These are phyloP conservation scores for Pipistrellus kuhlii DNA, from an alignment of 2,797 vertebrate species.

Conservation along the genomic window DNA sequence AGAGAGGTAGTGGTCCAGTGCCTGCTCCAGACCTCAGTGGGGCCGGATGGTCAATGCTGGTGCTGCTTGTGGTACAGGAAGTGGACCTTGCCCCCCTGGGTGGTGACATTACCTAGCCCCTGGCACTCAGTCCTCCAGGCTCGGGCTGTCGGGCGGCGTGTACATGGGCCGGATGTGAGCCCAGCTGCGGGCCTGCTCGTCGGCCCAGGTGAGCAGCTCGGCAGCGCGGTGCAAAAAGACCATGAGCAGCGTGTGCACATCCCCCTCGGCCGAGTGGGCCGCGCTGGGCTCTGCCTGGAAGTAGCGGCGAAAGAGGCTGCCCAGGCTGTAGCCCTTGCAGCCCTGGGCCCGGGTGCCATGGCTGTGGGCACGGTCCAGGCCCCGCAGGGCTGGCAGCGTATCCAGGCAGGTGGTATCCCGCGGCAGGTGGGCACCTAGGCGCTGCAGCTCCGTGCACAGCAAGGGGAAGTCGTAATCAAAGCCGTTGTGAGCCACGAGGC, in stretches of 20 bases:
- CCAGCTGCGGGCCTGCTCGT: constrained; percentile 75
- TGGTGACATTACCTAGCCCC: not conserved
- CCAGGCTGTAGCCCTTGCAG: constrained; percentile 74
- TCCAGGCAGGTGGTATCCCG: constrained; percentile 81
- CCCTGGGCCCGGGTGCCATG: constrained; percentile 55
- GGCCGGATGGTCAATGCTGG: rapidly evolving
- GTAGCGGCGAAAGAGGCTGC: constrained; percentile 77
- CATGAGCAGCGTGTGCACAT: constrained; percentile 82
- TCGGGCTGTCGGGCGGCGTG: not conserved
- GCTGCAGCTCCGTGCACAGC: constrained; percentile 80
- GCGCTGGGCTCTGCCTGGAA: constrained; percentile 73
- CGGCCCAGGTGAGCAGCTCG: constrained; percentile 76
- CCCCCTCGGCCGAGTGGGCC: constrained; percentile 84
- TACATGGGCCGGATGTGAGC: constrained; percentile 82
- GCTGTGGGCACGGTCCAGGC: constrained; percentile 71
- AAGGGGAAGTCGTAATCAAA: constrained; percentile 86
- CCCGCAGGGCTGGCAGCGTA: constrained; percentile 75
- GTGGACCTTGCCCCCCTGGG: not conserved
- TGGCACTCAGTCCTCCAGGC: not conserved
- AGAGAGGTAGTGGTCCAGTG: rapidly evolving
- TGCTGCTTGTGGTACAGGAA: not conserved
- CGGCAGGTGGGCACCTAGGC: constrained; percentile 74
- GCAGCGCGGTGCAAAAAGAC: constrained; percentile 80
- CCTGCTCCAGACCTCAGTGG: not conserved
- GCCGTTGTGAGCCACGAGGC: constrained; percentile 87